Evolutionary conservation across 2,797 vertebrate genomes (phyloP).

Genomic region (Enteromius mattozi): DNA sequence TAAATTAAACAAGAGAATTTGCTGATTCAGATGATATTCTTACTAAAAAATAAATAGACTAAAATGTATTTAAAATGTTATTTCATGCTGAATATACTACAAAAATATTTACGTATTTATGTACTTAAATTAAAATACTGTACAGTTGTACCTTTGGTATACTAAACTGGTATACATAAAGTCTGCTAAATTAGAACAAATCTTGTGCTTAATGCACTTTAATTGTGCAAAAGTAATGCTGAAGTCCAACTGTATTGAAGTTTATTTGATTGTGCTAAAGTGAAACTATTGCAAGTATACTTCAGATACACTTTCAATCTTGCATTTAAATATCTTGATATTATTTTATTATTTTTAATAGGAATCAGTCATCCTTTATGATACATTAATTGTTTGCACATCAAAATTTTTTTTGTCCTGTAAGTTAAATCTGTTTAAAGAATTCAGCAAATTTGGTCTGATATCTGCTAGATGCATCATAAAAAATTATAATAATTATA

Average conservation of each 20-base stretch:
- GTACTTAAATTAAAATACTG: too few relatives aligned
- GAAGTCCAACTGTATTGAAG: background rate
- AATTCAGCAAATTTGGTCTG: too few relatives aligned
- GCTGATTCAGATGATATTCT: background rate
- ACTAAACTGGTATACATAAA: too few relatives aligned
- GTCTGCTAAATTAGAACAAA: too few relatives aligned
- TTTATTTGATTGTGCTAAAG: background rate
- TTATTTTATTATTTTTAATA: background rate
- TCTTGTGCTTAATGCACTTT: background rate
- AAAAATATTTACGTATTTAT: too few relatives aligned
- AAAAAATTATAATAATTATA: background rate
- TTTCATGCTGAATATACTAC: too few relatives aligned
- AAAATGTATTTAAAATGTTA: too few relatives aligned
- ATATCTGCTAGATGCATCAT: background rate
- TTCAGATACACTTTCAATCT: background rate
- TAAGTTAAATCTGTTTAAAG: background rate
- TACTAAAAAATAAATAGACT: too few relatives aligned
- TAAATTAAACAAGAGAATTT: background rate
- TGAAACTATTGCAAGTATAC: background rate
- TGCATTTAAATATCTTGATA: background rate
- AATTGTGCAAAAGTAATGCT: background rate
- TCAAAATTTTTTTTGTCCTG: background rate
- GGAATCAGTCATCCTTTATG: background rate
- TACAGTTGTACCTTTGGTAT: too few relatives aligned
- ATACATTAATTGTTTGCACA: background rate